phyloP scores from a whole-genome alignment of 2,888 invertebrate species.

The Drosophila ochracea region DNA sequence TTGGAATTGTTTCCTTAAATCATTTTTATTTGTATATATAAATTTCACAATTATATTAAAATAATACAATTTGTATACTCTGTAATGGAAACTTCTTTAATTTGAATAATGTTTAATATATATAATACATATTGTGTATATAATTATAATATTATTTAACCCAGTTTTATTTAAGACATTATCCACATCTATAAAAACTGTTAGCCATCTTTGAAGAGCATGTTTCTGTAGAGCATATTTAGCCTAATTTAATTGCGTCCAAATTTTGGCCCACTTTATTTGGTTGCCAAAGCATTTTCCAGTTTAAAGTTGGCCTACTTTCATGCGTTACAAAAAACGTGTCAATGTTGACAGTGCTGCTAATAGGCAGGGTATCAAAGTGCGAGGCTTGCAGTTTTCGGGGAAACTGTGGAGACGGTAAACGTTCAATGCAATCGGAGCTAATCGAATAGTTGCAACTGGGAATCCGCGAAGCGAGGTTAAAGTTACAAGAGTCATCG shows the following conservation, averaged over 20 bases:
- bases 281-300: not conserved
- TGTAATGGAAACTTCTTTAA: not conserved
- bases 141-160: not conserved
- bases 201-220: not conserved
- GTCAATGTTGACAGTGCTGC: not conserved
- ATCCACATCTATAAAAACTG: not conserved
- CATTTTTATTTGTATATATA: too few relatives aligned
- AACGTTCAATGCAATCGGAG: conserved; percentile 49
- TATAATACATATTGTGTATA: not conserved
- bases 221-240: too few relatives aligned
- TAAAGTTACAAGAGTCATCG: conserved; percentile 45
- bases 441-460: conserved; percentile 59
- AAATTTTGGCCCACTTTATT: not conserved
- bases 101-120: not conserved
- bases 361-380: conserved; percentile 19
- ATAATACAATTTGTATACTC: not conserved
- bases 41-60: not conserved
- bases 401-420: conserved; percentile 19
- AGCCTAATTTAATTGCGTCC: not conserved
- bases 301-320: not conserved
- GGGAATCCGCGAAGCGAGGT: conserved; percentile 61
- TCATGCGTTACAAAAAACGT: not conserved
- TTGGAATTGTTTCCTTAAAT: not conserved
- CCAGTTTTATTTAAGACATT: not conserved
- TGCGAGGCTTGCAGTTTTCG: conserved; percentile 49